phyloP scores from a whole-genome alignment of 2,797 vertebrate species.

The Thalassophryne amazonica region DNA sequence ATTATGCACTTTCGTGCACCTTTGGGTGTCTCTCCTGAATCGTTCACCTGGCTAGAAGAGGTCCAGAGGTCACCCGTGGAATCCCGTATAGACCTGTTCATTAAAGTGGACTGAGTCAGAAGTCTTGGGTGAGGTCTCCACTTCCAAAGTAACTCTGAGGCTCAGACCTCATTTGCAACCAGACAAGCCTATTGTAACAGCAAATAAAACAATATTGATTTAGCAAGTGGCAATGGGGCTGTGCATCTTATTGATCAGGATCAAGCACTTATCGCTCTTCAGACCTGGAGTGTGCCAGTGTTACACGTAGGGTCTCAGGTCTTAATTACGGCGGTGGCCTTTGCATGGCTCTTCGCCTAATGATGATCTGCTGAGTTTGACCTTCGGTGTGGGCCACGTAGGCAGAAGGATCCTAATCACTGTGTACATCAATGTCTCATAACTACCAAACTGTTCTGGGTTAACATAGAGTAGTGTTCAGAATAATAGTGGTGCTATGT shows the following conservation, averaged over 20 bases:
- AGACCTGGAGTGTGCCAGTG: slow-evolving; percentile 70
- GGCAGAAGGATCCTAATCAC: no score
- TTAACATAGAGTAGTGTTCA: no score
- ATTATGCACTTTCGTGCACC: slow-evolving; percentile 5
- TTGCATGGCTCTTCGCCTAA: slow-evolving; percentile 62
- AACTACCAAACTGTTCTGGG: no score
- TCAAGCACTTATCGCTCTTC: slow-evolving; percentile 82
- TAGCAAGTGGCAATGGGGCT: slow-evolving; percentile 73
- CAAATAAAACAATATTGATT: slow-evolving; percentile 87
- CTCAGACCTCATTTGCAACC: slow-evolving; percentile 79
- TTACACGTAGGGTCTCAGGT: slow-evolving; percentile 73
- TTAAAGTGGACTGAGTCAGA: slow-evolving; percentile 53
- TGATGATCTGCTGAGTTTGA: slow-evolving; percentile 64
- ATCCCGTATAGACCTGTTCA: slow-evolving; percentile 59
- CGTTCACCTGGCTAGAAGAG: neutral
- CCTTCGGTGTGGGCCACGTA: slow-evolving; percentile 36
- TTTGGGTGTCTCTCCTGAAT: slow-evolving; percentile 2
- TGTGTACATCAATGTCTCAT: no score
- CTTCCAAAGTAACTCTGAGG: slow-evolving; percentile 71
- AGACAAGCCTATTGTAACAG: slow-evolving; percentile 82
- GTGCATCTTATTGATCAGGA: slow-evolving; percentile 82
- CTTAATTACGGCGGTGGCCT: slow-evolving; percentile 77
- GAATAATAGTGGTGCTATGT: no score
- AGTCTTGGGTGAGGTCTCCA: slow-evolving; percentile 54
- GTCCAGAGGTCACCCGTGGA: slow-evolving; percentile 33